Conservation (phyloP, 1,140 invertebrate species). For the Aphelenchoides fujianensis region DNA sequence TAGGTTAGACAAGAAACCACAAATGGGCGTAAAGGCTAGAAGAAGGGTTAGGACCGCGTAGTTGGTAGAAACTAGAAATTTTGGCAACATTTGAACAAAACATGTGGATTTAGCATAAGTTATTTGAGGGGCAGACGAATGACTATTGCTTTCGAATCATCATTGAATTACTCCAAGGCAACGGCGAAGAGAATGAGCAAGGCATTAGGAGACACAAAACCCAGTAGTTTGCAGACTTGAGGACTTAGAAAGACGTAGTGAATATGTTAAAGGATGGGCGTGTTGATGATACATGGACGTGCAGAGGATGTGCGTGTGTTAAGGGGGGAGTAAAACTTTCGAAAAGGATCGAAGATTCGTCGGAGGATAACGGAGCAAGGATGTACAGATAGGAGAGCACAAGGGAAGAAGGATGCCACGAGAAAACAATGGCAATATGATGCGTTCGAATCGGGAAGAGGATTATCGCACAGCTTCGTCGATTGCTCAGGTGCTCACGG, state of each 20-base stretch:
- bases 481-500: no score
- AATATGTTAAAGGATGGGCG: background rate
- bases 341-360: background rate
- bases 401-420: background rate
- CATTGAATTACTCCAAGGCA: no score
- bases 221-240: background rate
- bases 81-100: conserved; percentile 3
- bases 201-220: background rate
- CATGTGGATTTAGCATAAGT: no score
- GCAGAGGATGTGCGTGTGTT: background rate
- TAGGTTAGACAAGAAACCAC: background rate
- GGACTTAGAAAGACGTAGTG: background rate
- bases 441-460: no score
- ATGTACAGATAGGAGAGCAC: no score
- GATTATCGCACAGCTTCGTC: background rate
- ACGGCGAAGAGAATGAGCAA: background rate
- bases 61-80: background rate
- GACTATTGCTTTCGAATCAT: conserved; percentile 1
- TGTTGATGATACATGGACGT: background rate
- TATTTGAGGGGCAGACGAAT: no score
- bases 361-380: background rate
- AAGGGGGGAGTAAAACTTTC: no score
- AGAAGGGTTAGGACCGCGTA: no score
- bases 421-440: no score
- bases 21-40: background rate